A percentile compares a stretch with the other conserved stretches of the same genome.
phyloP scores from a whole-genome alignment of 1,140 invertebrate species.

The Gonioctena quinquepunctata region DNA sequence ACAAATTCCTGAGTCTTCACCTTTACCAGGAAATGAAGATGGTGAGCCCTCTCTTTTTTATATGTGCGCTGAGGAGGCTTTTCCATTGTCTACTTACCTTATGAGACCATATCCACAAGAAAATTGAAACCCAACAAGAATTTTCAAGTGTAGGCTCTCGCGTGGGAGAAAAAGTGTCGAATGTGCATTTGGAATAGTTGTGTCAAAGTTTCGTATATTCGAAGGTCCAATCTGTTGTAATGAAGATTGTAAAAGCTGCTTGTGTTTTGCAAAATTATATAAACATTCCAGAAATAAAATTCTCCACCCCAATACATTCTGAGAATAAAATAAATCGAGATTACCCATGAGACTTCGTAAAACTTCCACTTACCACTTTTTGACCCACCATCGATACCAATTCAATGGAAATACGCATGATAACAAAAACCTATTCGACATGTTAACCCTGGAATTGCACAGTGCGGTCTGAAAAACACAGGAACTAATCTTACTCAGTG shows the following conservation, averaged over 20 bases:
- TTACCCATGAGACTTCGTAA: background rate
- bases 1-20: background rate
- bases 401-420: background rate
- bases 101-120: constrained; percentile 28
- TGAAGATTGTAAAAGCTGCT: constrained; percentile 7
- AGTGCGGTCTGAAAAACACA: too few relatives aligned
- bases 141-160: constrained; percentile 57
- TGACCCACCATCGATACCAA: background rate
- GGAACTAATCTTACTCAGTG: too few relatives aligned
- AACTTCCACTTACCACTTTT: background rate
- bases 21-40: background rate
- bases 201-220: constrained; percentile 24
- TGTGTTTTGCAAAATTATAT: constrained; percentile 21
- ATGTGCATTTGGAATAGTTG: constrained; percentile 50
- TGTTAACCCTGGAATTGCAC: too few relatives aligned
- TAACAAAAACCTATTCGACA: too few relatives aligned
- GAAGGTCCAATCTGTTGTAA: background rate
- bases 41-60: constrained; percentile 4
- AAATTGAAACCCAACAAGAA: constrained; percentile 44
- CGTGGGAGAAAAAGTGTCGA: constrained; percentile 33
- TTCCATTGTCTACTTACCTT: constrained; percentile 22
- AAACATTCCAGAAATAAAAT: background rate
- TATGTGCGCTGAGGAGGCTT: constrained; percentile 24
- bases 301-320: background rate
- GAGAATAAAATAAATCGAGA: background rate